phyloP scores from a whole-genome alignment of 2,888 invertebrate genomes.

The Baccha elongata region DNA sequence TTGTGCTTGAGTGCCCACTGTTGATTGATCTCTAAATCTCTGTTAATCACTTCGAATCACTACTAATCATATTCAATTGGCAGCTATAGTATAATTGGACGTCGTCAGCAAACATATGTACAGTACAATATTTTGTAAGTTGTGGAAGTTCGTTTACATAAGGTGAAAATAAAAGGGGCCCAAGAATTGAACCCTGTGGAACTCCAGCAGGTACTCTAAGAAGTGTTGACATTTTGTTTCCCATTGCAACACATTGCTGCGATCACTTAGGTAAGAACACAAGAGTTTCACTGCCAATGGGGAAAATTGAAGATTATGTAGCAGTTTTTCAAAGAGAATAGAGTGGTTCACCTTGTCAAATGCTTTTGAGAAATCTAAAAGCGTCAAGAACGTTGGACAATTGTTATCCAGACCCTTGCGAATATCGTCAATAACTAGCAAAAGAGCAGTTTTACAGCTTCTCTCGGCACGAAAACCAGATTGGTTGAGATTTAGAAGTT shows the following conservation, averaged over 20 bases:
- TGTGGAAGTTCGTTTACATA: conserved; percentile 11
- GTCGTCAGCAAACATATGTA: conserved; percentile 23
- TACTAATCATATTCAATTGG: background rate
- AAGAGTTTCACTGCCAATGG: too few relatives aligned
- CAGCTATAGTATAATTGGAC: conserved; percentile 8
- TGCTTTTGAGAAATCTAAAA: conserved; percentile 11
- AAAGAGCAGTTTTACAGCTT: background rate
- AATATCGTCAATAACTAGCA: background rate
- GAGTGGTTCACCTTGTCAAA: background rate
- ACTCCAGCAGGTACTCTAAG: background rate
- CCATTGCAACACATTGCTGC: conserved; percentile 9
- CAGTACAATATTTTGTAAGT: background rate
- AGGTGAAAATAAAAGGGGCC: background rate
- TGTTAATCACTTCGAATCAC: background rate
- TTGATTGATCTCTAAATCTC: too few relatives aligned
- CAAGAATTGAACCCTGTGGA: conserved; percentile 2
- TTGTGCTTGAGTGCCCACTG: too few relatives aligned
- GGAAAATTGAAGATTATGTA: background rate
- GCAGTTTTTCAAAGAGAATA: background rate
- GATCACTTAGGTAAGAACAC: background rate
- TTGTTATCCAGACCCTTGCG: background rate
- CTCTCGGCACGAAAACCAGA: background rate
- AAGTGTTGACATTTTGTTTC: background rate
- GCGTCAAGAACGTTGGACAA: background rate
- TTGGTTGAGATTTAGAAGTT: background rate